Evolutionary conservation across 2,888 invertebrate genomes (phyloP), one percentile per base, ranked within the genome.

Genomic region (Drosophila merina): DNA sequence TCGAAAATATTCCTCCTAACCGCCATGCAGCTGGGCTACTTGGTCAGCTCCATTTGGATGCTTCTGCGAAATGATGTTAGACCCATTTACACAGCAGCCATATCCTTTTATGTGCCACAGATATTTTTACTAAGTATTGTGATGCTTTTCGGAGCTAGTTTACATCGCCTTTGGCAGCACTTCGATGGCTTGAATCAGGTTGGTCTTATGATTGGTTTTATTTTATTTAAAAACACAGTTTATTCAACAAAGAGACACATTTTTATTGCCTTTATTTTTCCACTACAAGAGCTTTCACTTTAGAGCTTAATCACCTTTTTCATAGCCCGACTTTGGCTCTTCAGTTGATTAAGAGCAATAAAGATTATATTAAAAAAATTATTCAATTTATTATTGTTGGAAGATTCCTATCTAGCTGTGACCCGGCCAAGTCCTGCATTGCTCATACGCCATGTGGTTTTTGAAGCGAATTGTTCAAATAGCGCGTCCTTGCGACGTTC

Each of bases 91-190:
- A 85, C 90, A 4, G 90, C 90, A 8, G 86, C 89, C 44, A 81
- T 90, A 8, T 82, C 91, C 9, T 92, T 91, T 69, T 91, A 90
- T 70, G 79, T 89, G 45, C 91, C 91, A 0, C 90, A 91, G 52
- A 62, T 91, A 1, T 90, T 90, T 58, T 62, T 91, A 4, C 75
- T 91, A 4, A 88, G 88, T 36, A 79, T 89, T 5, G 91, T 92
- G 1, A 74, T 90, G 67, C 75, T 91, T 0, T 90, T 90, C 30
- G 77, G 77, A 1, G 86, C 89, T 0, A 81, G 88, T n/a, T 69
- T 87, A 0, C 76, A 90, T 72, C 84, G 90, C 3, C 63, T 89
- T 26, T 83, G 83, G 68, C 89, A 89, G 33, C 86, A 91, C 25
- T 90, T 89, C 26, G 63, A 79, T 31, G 78, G 87, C 9, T 49